Base-by-base conservation (phyloP, 2,113 vertebrate genomes). In the Rynchops niger region DNA sequence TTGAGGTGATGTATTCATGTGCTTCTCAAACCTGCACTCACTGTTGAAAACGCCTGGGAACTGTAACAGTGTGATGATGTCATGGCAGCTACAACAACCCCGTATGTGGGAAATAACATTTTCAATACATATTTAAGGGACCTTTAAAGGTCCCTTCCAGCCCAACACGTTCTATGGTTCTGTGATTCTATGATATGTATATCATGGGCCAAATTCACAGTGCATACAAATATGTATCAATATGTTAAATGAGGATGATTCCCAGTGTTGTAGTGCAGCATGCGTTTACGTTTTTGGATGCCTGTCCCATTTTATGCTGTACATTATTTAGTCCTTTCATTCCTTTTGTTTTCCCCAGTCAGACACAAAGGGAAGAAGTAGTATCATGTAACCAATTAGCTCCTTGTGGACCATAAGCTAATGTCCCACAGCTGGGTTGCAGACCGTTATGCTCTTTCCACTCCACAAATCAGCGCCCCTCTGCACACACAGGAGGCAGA, bases 1-100 rank as follows among this genome's bases (percentile, higher is more conserved):
- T 89, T 62, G 53, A 52, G 0, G 0, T 27, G 40, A 40, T 0
- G 0, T 18, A 50, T 65, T 63, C 12, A 22, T 7, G 19, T 36
- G 23, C 17, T 84, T 40, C 42, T 65, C 58, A 72, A 65, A 88
- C 43, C 17, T 17, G 5, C 3, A 55, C n/a, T n/a, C 59, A 43
- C 29, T 40, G 5, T 34, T 69, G 55, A 53, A 58, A 58, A 62
- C 1, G 1, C 38, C 36, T 34, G 50, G 53, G 19, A 80, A 66
- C 25, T 12, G 11, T 47, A 49, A 29, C 11, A 9, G 4, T 6
- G 3, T 42, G 42, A 11, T 45, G 49, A 52, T 49, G 15, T 18
- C 70, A 63, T 29, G 16, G 62, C 45, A 86, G 53, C 47, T 72
- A 58, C 43, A 47, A 43, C 23, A 55, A 55, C 18, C 13, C 18